Base-by-base conservation (phyloP, 2,888 invertebrate species). In the Dryadula phaetusa region DNA sequence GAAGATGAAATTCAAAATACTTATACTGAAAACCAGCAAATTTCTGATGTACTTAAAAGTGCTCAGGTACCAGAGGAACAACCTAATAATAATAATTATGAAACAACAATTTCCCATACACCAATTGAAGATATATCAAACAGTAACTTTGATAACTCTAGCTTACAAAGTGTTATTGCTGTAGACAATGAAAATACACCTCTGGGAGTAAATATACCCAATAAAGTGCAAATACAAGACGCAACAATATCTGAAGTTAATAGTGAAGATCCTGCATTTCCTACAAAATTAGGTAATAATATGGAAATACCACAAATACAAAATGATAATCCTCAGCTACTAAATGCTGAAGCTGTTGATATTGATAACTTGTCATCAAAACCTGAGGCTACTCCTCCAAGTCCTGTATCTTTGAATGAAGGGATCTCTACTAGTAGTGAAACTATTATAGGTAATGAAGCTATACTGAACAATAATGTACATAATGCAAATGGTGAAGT, bases 221-320 rank as follows among this genome's bases (percentile, higher is more conserved):
- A 82, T 18, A 79, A 79, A 69, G 61, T 76, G 70, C 74, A 82
- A 65, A 66, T 79, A 10, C 58, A 70, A 42, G 66, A 44, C 46
- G 18, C 68, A 52, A 46, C 64, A 60, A 76, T 81, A 68, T 66
- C 78, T 52, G 77, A 79, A 63, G 66, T 72, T 7, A 32, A 46
- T 53, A 69, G 61, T 72, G 78, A 77, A 72, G 86, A 84, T 74
- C 72, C 70, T 64, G 82, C 83, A 67, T 65, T 75, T 18, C 64
- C 72, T 40, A 66, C 75, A 46, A 74, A 76, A 65, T 18, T 65
- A 53, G 69, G 74, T 58, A 74, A 70, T 62, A 76, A 75, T 60
- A n/a, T 73, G 28, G 60, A 42, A 25, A 3, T 46, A n/a, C 10
- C 71, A 25, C 74, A 78, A 71, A 62, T 73, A 66, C 69, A 73